These are phyloP conservation scores for Amorpha juglandis DNA, from an alignment of 2,888 invertebrate genomes.

Conservation along the genomic window DNA sequence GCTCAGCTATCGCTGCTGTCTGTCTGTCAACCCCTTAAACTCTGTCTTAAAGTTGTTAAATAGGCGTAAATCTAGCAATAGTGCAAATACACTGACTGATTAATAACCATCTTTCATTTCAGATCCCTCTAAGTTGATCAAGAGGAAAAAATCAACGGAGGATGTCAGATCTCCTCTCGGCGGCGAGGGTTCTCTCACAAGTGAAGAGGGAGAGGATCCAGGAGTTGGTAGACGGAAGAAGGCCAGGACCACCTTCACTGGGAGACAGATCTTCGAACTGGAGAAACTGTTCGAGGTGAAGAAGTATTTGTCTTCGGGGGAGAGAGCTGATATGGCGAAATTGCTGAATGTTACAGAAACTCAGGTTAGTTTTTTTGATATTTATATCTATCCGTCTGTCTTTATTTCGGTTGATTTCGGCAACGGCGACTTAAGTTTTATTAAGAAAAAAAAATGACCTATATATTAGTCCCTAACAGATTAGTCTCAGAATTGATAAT, in stretches of 20 bases:
- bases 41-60: no score
- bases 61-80: not conserved
- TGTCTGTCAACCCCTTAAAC: no score
- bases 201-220: constrained; percentile 82
- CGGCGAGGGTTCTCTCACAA: constrained; percentile 74
- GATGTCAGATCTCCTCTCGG: constrained; percentile 74
- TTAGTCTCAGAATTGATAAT: no score
- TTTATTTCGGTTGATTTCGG: no score
- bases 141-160: constrained; percentile 78
- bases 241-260: constrained; percentile 97
- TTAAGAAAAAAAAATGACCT: no score
- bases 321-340: constrained; percentile 97
- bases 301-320: constrained; percentile 97
- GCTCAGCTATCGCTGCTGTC: no score
- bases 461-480: no score
- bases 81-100: not conserved
- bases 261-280: constrained; percentile 97
- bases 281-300: constrained; percentile 98
- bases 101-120: constrained; percentile 33
- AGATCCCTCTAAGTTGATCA: constrained; percentile 73
- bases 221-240: constrained; percentile 88
- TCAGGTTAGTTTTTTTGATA: constrained; percentile 87
- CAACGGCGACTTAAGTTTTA: no score
- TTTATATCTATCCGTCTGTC: no score
- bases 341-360: constrained; percentile 97